Evolutionary conservation across 2,113 vertebrate genomes (phyloP).

Genomic region (Mormyrus lacerda): DNA sequence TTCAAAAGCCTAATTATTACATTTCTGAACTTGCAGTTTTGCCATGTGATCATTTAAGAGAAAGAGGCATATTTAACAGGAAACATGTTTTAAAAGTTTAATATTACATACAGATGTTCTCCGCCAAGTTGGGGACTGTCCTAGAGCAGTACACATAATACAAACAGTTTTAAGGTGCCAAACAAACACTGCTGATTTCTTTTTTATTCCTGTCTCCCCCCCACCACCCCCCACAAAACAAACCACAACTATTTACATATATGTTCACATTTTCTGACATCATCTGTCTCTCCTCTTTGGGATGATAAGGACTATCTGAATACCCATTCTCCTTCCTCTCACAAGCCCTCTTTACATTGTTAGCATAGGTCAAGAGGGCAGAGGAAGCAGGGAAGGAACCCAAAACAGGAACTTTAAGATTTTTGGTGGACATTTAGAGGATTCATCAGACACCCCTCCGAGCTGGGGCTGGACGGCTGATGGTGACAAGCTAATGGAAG

Average conservation of each 20-base stretch:
- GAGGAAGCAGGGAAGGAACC: not conserved
- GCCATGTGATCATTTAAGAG: not conserved
- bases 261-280: conserved; percentile 48
- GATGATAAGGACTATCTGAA: not conserved
- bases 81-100: conserved; percentile 40
- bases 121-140: conserved; percentile 57
- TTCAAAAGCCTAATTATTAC: not conserved
- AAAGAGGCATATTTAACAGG: not conserved
- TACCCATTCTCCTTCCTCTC: not conserved
- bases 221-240: not conserved
- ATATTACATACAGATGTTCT: conserved; percentile 52
- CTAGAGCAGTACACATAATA: conserved; percentile 47
- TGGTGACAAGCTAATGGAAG: not conserved
- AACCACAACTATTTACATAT: conserved; percentile 38
- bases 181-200: conserved; percentile 43
- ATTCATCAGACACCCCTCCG: not conserved
- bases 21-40: not conserved
- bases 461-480: not conserved
- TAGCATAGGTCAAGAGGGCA: not conserved
- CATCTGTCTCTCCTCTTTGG: conserved; percentile 3
- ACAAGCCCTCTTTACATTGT: not conserved
- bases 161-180: conserved; percentile 61
- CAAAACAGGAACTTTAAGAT: not conserved
- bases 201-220: not conserved
- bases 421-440: not conserved